phyloP scores from a whole-genome alignment of 2,888 invertebrate species.

The Eudasyphora cyanicolor region DNA sequence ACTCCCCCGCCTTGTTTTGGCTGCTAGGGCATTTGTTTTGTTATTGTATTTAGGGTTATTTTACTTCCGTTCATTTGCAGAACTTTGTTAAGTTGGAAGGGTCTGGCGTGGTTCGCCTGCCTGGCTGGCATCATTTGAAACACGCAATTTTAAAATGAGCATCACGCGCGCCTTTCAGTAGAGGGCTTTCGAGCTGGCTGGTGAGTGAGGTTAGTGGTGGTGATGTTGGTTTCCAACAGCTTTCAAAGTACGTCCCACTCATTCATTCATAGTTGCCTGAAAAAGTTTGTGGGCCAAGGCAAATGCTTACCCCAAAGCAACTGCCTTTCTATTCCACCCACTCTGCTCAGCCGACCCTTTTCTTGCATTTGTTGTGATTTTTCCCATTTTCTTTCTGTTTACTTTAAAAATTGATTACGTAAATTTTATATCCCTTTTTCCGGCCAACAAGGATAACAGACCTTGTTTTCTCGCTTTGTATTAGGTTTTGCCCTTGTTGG shows the following conservation, averaged over 20 bases:
- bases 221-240: slow-evolving; percentile 5
- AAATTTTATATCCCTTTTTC: slow-evolving; percentile 38
- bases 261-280: not conserved
- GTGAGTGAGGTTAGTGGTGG: not conserved
- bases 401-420: slow-evolving; percentile 55
- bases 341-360: slow-evolving; percentile 37
- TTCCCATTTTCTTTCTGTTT: slow-evolving; percentile 50
- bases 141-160: slow-evolving; percentile 76
- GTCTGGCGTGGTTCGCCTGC: too few relatives aligned
- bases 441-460: slow-evolving; percentile 13
- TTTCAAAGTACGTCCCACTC: slow-evolving; percentile 3
- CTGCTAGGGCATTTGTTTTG: slow-evolving; percentile 12
- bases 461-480: not conserved
- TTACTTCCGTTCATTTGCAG: not conserved
- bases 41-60: slow-evolving; percentile 18
- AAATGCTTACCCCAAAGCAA: slow-evolving; percentile 22
- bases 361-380: slow-evolving; percentile 52
- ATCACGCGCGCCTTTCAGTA: slow-evolving; percentile 69
- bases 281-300: slow-evolving; percentile 44
- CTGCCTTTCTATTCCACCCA: slow-evolving; percentile 14
- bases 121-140: slow-evolving; percentile 53
- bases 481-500: not conserved
- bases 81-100: slow-evolving; percentile 21
- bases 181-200: not conserved
- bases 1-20: not conserved